Evolutionary conservation across 2,888 invertebrate genomes (phyloP), one percentile per base, ranked within the genome.

Genomic region (Drosophila meridiana): DNA sequence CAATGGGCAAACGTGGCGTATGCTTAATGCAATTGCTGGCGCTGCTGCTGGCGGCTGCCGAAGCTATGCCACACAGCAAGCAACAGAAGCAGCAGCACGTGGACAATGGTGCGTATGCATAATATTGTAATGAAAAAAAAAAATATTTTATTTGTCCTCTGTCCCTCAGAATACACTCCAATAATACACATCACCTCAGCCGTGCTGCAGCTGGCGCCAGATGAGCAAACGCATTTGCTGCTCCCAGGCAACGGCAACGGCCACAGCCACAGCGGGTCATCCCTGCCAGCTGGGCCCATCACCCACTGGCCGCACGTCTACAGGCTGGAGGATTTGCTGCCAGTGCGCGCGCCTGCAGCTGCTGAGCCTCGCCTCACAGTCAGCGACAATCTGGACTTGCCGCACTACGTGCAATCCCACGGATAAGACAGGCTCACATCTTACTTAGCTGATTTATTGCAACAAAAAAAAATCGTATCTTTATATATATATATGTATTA

Each of bases 171-270:
- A 3, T 42, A 42, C n/a, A 30, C 42, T 5, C 83, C 90, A 0
- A 69, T 86, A 0, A 72, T 87, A 47, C 88, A 85, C 26, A 86
- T 91, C 2, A 91, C 77, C 30, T 91, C 91, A 0, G 79, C 83
- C 0, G 78, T 91, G 9, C 60, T 91, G 13, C 86, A 91, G 6
- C 68, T 90, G 30, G 58, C 72, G 11, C 55, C 69, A 0, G 62
- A 71, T 11, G 64, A 76, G 11, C 76, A 69, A 32, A 57, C 68
- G 0, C 80, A 80, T n/a, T 6, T 85, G 59, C 57, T 85, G 32
- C 53, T 89, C 26, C 11, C 79, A 34, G 26, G 34, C 50, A 47
- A 61, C 30, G 34, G 11, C 45, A n/a, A 26, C 3, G 32, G 61
- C 14, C n/a, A 14, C 45, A 56, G 60, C 4, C 38, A 26, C 43